Evolutionary conservation across 2,888 invertebrate species (phyloP).

Genomic region (Eupsilia transversa): DNA sequence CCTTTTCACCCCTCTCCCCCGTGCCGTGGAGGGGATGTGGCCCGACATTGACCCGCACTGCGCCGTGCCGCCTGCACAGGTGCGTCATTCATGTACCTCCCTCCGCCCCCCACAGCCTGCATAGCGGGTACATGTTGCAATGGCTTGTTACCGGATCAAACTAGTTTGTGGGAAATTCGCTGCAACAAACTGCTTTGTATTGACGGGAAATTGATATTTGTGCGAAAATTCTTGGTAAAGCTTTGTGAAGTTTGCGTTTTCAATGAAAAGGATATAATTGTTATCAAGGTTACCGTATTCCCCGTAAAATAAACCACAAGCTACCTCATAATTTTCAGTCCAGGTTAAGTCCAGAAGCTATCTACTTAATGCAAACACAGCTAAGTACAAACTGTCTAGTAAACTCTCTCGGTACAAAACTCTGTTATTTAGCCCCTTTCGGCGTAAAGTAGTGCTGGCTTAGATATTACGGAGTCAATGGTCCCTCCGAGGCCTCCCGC

Average conservation of each 20-base stretch:
- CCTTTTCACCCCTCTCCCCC: conserved; percentile 48
- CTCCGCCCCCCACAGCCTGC: conserved; percentile 45
- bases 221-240: conserved; percentile 10
- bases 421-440: conserved; percentile 44
- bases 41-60: conserved; percentile 85
- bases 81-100: conserved; percentile 80
- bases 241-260: neutral
- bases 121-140: conserved; percentile 65
- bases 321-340: conserved; percentile 13
- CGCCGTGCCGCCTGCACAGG: conserved; percentile 74
- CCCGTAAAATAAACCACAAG: neutral
- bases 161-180: conserved; percentile 66
- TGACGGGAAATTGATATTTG: conserved; percentile 32
- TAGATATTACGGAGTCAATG: conserved; percentile 55
- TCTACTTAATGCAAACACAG: conserved; percentile 31
- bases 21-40: conserved; percentile 53
- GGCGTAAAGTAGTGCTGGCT: conserved; percentile 48
- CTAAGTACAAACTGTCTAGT: conserved; percentile 32
- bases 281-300: neutral
- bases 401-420: conserved; percentile 35
- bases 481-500: conserved; percentile 56
- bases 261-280: neutral
- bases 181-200: conserved; percentile 28
- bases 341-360: neutral
- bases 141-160: conserved; percentile 66